Base-by-base conservation (phyloP, 2,888 invertebrate species). In the Aelia acuminata region DNA sequence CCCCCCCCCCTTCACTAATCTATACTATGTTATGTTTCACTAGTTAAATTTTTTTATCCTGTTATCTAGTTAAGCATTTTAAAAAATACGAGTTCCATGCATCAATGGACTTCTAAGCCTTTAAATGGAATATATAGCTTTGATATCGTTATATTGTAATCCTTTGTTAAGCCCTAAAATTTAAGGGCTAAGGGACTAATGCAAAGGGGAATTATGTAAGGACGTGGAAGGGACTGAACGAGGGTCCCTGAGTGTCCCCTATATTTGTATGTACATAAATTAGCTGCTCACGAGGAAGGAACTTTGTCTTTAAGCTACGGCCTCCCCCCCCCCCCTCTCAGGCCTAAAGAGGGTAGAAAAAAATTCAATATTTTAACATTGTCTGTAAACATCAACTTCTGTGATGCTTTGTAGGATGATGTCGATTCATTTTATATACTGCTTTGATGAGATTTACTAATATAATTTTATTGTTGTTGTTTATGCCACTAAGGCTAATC, bases 241-340 rank as follows among this genome's bases (percentile, higher is more conserved):
- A 43, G 43, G 39, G 7, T 43, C 80, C 80, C 39, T 43, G 80
- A 20, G 43, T 80, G 80, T 80, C 80, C 43, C 47, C 80, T 47
- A 80, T 80, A 80, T 80, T 80, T 80, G 80, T 80, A 80, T 80
- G 43, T 80, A 80, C 80, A 80, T 80, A 80, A 80, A 80, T 80
- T 80, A 80, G 80, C 80, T 80, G 22, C 80, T 80, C 80, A 43
- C 43, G n/a, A 80, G 43, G 80, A n/a, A 43, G 43, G 43, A 11
- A 47, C 80, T 80, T 70, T 43, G 80, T n/a, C 80, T 80, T 80
- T 80, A 43, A 80, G 43, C 43, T 47, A 11, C 43, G n/a, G 31
- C 18, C 18, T 18, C 7, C 5, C 35, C 15, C 8, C 4, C 43
- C n/a, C 43, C 43, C n/a, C n/a, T n/a, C n/a, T n/a, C n/a, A n/a